Evolutionary conservation across 2,113 vertebrate species (phyloP), one percentile per base, ranked within the genome.

Genomic region (Colistium nudipinnis): DNA sequence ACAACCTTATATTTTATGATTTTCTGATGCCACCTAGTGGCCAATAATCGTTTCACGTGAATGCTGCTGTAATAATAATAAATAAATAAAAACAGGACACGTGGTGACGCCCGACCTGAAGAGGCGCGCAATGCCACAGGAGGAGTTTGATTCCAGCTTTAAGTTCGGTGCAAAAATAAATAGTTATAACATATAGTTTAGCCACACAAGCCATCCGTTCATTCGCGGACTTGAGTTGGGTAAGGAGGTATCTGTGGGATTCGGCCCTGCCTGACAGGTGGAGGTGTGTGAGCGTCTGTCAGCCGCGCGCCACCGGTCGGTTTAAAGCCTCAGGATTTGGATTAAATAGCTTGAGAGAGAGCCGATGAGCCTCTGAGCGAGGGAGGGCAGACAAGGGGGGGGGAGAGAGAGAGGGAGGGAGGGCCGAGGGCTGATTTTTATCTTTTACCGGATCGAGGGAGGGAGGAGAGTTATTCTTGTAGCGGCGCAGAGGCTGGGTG

Each of bases 381-480:
- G 83, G 72, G 67, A 73, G 74, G 77, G n/a, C n/a, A n/a, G n/a
- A n/a, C n/a, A n/a, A 48, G 33, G 16, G 53, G 41, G 65, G 75
- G 80, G 67, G 69, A 74, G 74, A 76, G 83, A 85, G 73, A 30
- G 25, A 51, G n/a, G 11, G 54, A 78, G 73, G 79, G 62, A 16
- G 22, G 65, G n/a, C n/a, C n/a, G n/a, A n/a, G 80, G 57, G 55
- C 87, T 86, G 87, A 83, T 87, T 89, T 85, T 82, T 87, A 90
- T 92, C 87, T 90, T 84, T 85, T 81, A 83, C 75, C 75, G 76
- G 74, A 71, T 85, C 76, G 81, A 69, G 76, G 78, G 85, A 80
- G 84, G 91, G 88, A 88, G 90, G 86, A 85, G 89, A 91, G 89
- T 90, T 92, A 90, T 92, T 92, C 89, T 79, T 82, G 90, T 84